These are phyloP conservation scores for Salvelinus sp. DNA, from an alignment of 2,113 vertebrate species.

Conservation along the genomic window DNA sequence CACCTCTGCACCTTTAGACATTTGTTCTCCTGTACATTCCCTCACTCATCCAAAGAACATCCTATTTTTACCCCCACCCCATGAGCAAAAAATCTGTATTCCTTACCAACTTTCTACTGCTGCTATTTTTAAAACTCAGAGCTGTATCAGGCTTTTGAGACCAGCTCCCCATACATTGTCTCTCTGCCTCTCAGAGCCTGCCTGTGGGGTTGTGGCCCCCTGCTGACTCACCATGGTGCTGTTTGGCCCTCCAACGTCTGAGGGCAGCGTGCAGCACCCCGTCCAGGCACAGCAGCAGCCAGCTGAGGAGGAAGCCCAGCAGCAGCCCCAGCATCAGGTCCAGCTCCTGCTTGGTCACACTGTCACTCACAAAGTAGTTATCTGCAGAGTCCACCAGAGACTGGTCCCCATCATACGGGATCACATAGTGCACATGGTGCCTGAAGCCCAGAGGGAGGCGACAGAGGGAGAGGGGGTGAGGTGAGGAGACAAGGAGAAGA, in stretches of 20 bases:
- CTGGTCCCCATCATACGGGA: slow-evolving; percentile 83
- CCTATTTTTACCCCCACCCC: too few species aligned
- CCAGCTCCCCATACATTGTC: too few species aligned
- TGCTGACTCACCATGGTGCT: slow-evolving; percentile 76
- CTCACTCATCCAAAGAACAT: too few species aligned
- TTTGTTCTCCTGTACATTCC: too few species aligned
- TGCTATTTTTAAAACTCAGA: too few species aligned
- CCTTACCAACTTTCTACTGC: too few species aligned
- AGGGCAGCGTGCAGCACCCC: slow-evolving; percentile 77
- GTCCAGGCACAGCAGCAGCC: slow-evolving; percentile 85
- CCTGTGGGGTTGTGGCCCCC: neutral
- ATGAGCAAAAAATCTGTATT: too few species aligned
- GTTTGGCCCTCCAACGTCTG: slow-evolving; percentile 78
- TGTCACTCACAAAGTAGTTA: slow-evolving; percentile 81
- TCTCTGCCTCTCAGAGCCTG: neutral
- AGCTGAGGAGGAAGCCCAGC: slow-evolving; percentile 85
- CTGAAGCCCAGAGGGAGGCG: slow-evolving; percentile 53
- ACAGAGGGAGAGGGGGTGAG: too few species aligned
- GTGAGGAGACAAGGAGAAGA: neutral
- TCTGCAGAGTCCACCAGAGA: slow-evolving; percentile 80
- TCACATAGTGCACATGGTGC: slow-evolving; percentile 83
- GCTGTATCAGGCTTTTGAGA: too few species aligned
- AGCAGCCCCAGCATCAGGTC: slow-evolving; percentile 86
- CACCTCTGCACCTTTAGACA: too few species aligned
- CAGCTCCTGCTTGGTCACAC: slow-evolving; percentile 86